Base-by-base conservation (phyloP, 2,113 vertebrate species). In the Mixornis gularis region DNA sequence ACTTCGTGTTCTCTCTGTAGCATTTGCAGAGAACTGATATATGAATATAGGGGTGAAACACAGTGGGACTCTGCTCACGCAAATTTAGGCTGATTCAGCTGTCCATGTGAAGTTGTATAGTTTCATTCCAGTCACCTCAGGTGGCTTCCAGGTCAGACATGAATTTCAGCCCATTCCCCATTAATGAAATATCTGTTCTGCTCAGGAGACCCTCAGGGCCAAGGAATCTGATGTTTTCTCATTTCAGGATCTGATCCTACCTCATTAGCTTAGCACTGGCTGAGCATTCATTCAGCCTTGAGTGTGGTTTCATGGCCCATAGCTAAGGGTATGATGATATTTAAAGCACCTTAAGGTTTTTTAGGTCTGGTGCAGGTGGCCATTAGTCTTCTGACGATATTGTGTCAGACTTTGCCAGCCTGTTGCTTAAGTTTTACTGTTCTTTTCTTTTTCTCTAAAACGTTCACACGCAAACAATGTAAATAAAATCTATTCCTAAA, bases 31-130 rank as follows among this genome's bases (percentile, higher is more conserved):
- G 30, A 69, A 22, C 17, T 64, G 20, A 17, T 62, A 4, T 8
- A 6, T 3, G 20, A 24, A 12, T 43, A 27, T 17, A 44, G 29
- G 18, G 6, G 29, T n/a, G 26, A 82, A 49, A 44, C 38, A 41
- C 43, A 12, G 17, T 30, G 66, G 14, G 53, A 56, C 32, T n/a
- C 27, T 27, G 17, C 20, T 87, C 49, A 17, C 12, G 12, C 14
- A 15, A 74, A 36, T 51, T 44, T 38, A 44, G 29, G 5, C 44
- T 78, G 12, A 62, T 74, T 70, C 21, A 7, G 12, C 36, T 59
- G 51, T 43, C 25, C 26, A 8, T 0, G 1, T 56, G 30, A 63
- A 78, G 60, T 40, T 1, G 1, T 43, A 9, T 2, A 55, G 14
- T 69, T 86, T 66, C 7, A 40, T 48, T 79, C 32, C n/a, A 62